phyloP scores from a whole-genome alignment of 2,113 vertebrate species.

The Arvicanthis niloticus region DNA sequence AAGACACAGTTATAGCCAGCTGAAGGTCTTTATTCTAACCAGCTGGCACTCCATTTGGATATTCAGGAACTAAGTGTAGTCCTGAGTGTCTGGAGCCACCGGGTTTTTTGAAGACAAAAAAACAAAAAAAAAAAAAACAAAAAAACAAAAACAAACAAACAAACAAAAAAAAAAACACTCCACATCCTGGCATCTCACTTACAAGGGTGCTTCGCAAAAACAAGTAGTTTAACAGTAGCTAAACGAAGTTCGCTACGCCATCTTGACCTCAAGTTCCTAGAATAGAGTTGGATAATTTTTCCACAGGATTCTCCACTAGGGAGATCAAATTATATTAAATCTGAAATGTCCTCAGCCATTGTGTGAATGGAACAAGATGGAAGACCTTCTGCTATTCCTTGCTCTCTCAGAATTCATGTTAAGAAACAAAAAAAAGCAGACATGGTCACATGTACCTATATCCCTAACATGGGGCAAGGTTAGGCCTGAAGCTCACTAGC shows the following conservation, averaged over 20 bases:
- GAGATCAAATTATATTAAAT: not conserved
- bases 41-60: not conserved
- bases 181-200: not conserved
- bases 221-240: not conserved
- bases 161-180: no score
- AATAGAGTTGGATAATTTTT: not conserved
- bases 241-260: not conserved
- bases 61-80: not conserved
- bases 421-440: not conserved
- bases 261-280: not conserved
- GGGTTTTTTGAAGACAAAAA: not conserved
- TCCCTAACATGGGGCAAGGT: not conserved
- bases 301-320: not conserved
- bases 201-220: not conserved
- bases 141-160: not conserved
- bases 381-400: not conserved
- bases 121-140: not conserved
- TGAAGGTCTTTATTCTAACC: not conserved
- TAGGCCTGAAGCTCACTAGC: not conserved
- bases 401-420: not conserved
- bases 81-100: not conserved
- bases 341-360: not conserved
- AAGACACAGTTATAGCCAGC: not conserved
- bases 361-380: not conserved
- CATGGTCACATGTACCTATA: not conserved